Conservation (phyloP, 2,113 vertebrate genomes). For the Ahaetulla prasina region DNA sequence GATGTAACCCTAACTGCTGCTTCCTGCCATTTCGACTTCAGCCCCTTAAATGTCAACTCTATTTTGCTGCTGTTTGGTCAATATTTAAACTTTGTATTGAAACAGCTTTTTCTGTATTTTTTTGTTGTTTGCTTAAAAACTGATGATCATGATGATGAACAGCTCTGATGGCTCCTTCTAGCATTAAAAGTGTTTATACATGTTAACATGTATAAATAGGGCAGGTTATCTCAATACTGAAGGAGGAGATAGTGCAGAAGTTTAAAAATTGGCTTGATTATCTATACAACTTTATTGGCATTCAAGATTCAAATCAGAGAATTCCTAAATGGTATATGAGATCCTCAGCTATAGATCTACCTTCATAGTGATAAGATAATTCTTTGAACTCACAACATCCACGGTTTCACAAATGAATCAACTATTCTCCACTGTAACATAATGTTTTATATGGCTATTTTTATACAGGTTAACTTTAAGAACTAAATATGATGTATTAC, state of each 20-base stretch:
- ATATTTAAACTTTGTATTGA: not conserved
- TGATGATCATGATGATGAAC: not conserved
- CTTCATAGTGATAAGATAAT: too few species aligned
- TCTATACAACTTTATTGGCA: not conserved
- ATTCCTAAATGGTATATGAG: not conserved
- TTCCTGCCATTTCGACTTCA: not conserved
- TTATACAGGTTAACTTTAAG: not conserved
- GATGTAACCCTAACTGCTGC: not conserved
- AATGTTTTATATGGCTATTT: not conserved
- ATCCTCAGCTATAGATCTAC: not conserved
- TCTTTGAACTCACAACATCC: rapidly evolving
- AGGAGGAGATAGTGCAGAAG: not conserved
- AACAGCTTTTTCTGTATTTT: not conserved
- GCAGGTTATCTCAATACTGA: not conserved
- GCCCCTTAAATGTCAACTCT: not conserved
- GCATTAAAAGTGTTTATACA: not conserved
- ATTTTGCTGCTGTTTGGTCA: not conserved
- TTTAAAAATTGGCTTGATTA: not conserved
- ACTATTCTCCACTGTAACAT: not conserved
- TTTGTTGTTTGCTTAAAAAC: not conserved
- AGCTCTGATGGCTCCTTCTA: not conserved
- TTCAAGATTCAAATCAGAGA: not conserved
- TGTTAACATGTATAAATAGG: not conserved
- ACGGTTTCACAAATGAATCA: not conserved
- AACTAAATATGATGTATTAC: not conserved